Conservation (phyloP, 64 coral and sea anemone genomes). For the Pachyseris speciosa region DNA sequence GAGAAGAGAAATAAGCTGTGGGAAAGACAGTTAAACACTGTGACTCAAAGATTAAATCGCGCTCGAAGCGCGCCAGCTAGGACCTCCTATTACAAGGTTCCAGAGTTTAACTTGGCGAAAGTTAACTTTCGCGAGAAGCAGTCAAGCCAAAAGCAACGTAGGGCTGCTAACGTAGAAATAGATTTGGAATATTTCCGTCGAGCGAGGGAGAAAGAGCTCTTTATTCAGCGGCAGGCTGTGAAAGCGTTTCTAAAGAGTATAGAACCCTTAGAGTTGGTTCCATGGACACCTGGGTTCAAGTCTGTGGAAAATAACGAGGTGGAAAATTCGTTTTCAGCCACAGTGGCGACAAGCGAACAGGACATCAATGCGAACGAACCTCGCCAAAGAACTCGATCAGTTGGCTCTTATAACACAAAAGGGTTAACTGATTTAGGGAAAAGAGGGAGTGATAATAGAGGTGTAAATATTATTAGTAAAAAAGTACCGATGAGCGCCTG, state of each 20-base stretch:
- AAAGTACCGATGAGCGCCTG: not conserved
- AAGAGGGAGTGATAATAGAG: not conserved
- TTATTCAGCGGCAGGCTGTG: constrained; percentile 55
- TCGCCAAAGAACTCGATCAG: not conserved
- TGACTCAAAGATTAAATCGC: constrained; percentile 85
- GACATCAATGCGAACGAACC: not conserved
- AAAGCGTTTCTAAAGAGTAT: constrained; percentile 70
- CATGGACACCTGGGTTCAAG: constrained; percentile 67
- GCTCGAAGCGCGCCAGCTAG: constrained; percentile 82
- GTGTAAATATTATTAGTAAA: constrained; percentile 4
- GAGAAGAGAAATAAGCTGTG: constrained; percentile 87
- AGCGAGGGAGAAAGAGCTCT: constrained; percentile 74
- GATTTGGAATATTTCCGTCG: constrained; percentile 67
- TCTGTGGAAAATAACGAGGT: not conserved
- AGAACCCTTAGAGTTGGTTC: constrained; percentile 68
- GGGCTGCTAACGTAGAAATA: constrained; percentile 18
- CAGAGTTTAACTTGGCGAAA: constrained; percentile 58
- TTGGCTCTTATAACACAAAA: not conserved
- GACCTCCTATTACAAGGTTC: constrained; percentile 66
- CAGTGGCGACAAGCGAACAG: not conserved
- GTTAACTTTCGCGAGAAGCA: not conserved
- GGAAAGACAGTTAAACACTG: constrained; percentile 76
- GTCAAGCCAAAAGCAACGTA: not conserved
- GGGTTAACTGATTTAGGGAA: not conserved
- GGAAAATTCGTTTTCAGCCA: not conserved